phyloP scores from a whole-genome alignment of 30 jellyfish, hydroid and myxozoan species.

The Cassiopea xamachana region DNA sequence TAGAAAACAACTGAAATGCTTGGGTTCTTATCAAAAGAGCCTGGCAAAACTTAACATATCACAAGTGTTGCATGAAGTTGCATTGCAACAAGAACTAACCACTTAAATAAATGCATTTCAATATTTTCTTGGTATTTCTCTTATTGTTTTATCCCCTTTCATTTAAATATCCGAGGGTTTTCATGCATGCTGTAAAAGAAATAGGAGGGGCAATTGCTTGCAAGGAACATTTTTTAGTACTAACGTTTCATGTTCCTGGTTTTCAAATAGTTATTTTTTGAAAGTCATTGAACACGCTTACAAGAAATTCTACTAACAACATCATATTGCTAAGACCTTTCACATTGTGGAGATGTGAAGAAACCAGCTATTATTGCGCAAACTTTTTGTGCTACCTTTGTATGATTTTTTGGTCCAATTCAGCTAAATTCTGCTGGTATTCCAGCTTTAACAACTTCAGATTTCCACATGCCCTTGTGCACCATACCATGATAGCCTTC shows the following conservation, averaged over 20 bases:
- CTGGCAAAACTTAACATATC: constrained; percentile 35
- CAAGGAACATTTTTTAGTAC: neutral
- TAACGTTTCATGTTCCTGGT: neutral
- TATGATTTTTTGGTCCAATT: constrained; percentile 24
- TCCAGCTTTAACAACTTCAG: constrained; percentile 34
- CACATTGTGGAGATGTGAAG: constrained; percentile 4
- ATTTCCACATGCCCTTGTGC: constrained; percentile 35
- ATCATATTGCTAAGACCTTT: constrained; percentile 10
- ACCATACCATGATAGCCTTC: constrained; percentile 1
- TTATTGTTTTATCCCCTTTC: neutral
- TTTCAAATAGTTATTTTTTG: neutral
- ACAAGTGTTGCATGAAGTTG: constrained; percentile 25
- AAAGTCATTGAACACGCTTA: neutral
- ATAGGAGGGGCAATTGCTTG: neutral
- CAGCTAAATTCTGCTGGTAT: constrained; percentile 7
- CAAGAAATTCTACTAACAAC: constrained; percentile 5
- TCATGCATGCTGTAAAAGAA: too few species aligned
- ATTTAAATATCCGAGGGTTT: too few species aligned
- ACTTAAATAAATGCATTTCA: neutral
- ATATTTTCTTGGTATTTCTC: neutral
- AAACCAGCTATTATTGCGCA: neutral
- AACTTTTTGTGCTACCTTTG: constrained; percentile 7
- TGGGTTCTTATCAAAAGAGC: constrained; percentile 12
- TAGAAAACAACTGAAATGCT: constrained; percentile 35
- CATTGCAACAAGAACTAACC: neutral